Evolutionary conservation across 2,888 invertebrate genomes (phyloP), one percentile per base, ranked within the genome.

Genomic region (Erynnis tages): DNA sequence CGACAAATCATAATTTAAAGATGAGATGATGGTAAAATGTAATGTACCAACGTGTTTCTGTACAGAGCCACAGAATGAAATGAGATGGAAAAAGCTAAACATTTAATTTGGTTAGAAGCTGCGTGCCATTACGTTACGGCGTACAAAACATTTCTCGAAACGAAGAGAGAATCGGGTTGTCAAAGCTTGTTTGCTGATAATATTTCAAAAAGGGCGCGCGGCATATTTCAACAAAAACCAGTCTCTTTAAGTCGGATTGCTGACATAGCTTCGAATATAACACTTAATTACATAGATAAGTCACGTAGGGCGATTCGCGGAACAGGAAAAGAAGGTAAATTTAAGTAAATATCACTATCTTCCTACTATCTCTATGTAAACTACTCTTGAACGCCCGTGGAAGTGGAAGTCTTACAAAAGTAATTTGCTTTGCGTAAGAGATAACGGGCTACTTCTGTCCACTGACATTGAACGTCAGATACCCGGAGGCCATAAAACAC

Each of bases 401-500:
- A 59, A 58, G 44, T 43, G 43, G 56, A 59, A 58, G 58, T 53
- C 56, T 44, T 52, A 58, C 40, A 50, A 56, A 49, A 40, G 32
- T 54, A 55, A 61, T 62, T 57, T 55, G 40, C 53, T 54, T 61
- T 57, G 55, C 55, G 38, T 55, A 54, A 56, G 37, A 54, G 57
- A 59, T 62, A 62, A 55, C 54, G 25, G 34, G 4, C 7, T 47
- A 13, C 21, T 13, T 3, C 5, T 35, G 43, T 41, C 46, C 23
- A 48, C 35, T 57, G 57, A 55, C 60, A 60, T 59, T 60, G 60
- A 55, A 35, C 27, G 29, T 40, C 19, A 25, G 32, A 43, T 23
- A 21, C 25, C 52, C 27, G 30, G 44, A 52, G 45, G 53, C 45
- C 53, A 46, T 44, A 52, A 52, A 52, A 52, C 35, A 35, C 13